Conservation (phyloP, 1,140 invertebrate genomes). For the Formica exsecta region DNA sequence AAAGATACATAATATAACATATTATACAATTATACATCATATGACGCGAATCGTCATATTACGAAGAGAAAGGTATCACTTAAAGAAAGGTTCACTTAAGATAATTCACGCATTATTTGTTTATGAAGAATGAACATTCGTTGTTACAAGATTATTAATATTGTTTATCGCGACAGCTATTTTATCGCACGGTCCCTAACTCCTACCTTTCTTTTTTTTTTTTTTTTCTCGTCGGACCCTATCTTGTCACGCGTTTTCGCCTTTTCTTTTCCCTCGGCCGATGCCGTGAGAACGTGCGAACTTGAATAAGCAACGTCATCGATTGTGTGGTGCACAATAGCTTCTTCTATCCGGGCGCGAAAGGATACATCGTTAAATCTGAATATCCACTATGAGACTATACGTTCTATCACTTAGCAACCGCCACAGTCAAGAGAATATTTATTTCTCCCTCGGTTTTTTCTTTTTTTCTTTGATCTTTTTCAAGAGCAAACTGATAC, state of each 20-base stretch:
- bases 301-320: conserved; percentile 66
- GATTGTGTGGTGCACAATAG: conserved; percentile 66
- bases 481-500: conserved; percentile 8
- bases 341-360: conserved; percentile 6
- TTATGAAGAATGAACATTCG: neutral
- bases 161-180: conserved; percentile 38
- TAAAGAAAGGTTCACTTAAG: neutral
- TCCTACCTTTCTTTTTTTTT: neutral
- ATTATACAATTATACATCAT: neutral
- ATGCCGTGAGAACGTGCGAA: conserved; percentile 50
- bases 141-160: conserved; percentile 48
- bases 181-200: conserved; percentile 17
- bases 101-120: neutral
- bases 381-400: conserved; percentile 42
- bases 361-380: conserved; percentile 49
- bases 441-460: conserved; percentile 41
- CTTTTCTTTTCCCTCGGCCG: neutral
- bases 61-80: neutral
- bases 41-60: too few species aligned
- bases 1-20: neutral
- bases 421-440: conserved; percentile 29
- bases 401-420: conserved; percentile 51
- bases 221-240: conserved; percentile 26
- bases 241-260: conserved; percentile 49
- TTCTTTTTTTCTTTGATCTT: neutral